These are phyloP conservation scores for Chelonus insularis DNA, from an alignment of 1,140 invertebrate genomes.

Conservation along the genomic window DNA sequence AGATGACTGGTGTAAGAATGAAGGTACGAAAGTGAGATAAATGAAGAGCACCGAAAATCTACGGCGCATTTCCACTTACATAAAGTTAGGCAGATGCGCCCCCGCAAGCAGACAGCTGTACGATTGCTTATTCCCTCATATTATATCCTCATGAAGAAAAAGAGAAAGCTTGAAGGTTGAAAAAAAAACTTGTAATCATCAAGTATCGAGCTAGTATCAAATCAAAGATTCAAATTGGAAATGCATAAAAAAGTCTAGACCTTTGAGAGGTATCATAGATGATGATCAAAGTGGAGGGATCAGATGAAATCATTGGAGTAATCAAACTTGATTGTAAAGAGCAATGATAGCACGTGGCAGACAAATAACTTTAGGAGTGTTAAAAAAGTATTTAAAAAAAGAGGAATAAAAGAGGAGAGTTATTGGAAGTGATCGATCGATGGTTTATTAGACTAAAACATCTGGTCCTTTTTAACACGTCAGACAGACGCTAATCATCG, in stretches of 20 bases:
- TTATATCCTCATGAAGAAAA: not conserved
- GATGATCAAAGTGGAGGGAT: too few relatives aligned
- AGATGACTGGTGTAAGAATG: too few relatives aligned
- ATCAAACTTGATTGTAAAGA: too few relatives aligned
- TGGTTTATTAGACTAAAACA: conserved; percentile 32
- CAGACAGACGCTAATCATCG: conserved; percentile 44
- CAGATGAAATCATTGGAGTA: too few relatives aligned
- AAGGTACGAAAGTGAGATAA: not conserved
- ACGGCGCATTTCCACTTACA: conserved; percentile 11
- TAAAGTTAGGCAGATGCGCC: conserved; percentile 45
- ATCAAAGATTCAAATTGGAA: not conserved
- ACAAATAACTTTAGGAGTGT: too few relatives aligned
- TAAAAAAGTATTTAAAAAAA: too few relatives aligned
- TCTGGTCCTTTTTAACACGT: conserved; percentile 42
- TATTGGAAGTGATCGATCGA: conserved; percentile 35
- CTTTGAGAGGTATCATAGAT: too few relatives aligned
- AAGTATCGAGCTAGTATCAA: not conserved
- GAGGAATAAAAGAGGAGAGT: conserved; percentile 31
- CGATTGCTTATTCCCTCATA: conserved; percentile 44
- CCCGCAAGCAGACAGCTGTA: conserved; percentile 49
- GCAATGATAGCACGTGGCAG: too few relatives aligned
- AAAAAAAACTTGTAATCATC: too few relatives aligned
- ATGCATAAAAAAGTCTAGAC: too few relatives aligned
- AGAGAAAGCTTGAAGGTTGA: conserved; percentile 15
- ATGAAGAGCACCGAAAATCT: conserved; percentile 1